Base-by-base conservation (phyloP, 2,113 vertebrate species). In the Capricornis sumatraensis region DNA sequence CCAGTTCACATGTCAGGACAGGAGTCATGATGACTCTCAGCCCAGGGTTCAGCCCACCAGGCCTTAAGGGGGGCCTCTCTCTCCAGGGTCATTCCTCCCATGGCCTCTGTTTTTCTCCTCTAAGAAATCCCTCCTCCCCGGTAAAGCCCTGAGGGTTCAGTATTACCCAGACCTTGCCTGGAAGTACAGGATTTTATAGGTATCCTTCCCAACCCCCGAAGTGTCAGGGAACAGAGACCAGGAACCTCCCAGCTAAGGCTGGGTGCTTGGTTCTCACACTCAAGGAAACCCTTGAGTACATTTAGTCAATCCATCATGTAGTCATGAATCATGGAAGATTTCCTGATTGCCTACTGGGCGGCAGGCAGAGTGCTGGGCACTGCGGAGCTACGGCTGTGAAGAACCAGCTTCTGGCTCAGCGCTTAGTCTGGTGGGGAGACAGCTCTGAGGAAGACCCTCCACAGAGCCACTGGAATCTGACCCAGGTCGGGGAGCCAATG, bases 311-410 rank as follows among this genome's bases (percentile, higher is more conserved):
- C n/a, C 53, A 86, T 50, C 43, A 30, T 6, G 23, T 40, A 33
- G 52, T 58, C 92, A 55, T 5, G 28, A 79, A 89, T 82, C 58
- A 30, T 12, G 5, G 33, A 57, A 11, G 36, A 40, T 67, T 82
- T 91, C 60, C 81, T 74, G 71, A 23, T 12, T 67, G n/a, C 50
- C 64, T 55, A 0, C 25, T 43, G 45, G n/a, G 36, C 17, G 15
- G 36, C 33, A 82, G 60, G 58, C 62, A 43, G 1, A 10, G 86
- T 13, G 28, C 47, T 76, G 53, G 47, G 36, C 47, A 40, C 23
- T 33, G 25, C 0, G 7, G 62, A 67, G 43, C 60, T 86, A 1
- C 5, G 53, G 19, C 28, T 15, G 30, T 0, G 27, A 17, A 74
- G 71, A 85, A 7, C 53, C 23, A 67, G 57, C 71, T 67, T 53